Conservation (phyloP, 23 tunicate genomes). For the Ascidia mentula region DNA sequence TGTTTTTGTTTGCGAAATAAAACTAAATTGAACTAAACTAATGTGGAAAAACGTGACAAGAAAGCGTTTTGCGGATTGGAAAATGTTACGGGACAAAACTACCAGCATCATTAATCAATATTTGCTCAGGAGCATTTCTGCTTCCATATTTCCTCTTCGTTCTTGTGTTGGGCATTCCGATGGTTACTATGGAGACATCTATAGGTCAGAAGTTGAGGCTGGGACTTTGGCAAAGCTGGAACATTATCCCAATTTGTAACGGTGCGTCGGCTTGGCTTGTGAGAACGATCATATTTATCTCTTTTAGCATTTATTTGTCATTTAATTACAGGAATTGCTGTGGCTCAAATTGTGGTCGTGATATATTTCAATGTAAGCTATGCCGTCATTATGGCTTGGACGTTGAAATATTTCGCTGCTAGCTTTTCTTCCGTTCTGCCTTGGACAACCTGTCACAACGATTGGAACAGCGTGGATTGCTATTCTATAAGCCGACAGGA, state of each 20-base stretch:
- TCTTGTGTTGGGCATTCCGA: conserved; percentile 3
- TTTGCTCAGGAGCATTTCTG: conserved; percentile 29
- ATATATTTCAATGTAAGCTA: conserved; percentile 16
- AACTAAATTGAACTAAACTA: too few relatives aligned
- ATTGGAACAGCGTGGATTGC: conserved; percentile 49
- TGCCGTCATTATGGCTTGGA: conserved; percentile 37
- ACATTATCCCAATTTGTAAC: conserved; percentile 18
- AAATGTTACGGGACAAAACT: too few relatives aligned
- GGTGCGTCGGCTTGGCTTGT: too few relatives aligned
- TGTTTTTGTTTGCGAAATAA: too few relatives aligned
- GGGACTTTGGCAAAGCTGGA: conserved; percentile 24
- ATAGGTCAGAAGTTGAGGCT: conserved; percentile 19
- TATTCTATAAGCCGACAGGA: background rate
- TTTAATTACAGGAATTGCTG: conserved; percentile 36
- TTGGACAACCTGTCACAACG: conserved; percentile 39
- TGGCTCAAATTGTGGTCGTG: conserved; percentile 9
- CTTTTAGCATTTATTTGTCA: too few relatives aligned
- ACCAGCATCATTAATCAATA: too few relatives aligned
- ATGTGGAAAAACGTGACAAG: too few relatives aligned
- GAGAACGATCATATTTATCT: too few relatives aligned
- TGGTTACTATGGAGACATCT: conserved; percentile 18
- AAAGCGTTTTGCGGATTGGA: too few relatives aligned
- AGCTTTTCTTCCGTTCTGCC: conserved; percentile 36
- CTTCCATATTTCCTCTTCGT: conserved; percentile 25
- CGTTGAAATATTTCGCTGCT: conserved; percentile 21